Conservation (phyloP, 2,113 vertebrate species). For the Plotosus lineatus region DNA sequence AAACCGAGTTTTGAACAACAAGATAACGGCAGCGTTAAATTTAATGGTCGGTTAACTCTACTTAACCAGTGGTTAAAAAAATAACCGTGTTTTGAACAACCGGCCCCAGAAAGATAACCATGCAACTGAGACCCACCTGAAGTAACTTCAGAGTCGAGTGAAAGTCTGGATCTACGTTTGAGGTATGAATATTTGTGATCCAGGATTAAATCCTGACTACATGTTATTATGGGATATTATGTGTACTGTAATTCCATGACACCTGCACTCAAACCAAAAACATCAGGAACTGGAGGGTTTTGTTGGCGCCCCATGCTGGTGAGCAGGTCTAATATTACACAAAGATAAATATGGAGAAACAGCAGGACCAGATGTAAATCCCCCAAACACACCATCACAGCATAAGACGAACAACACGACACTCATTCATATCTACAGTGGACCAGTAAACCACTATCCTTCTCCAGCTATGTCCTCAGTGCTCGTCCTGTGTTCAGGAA, state of each 20-base stretch:
- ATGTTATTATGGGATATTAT: too few relatives aligned
- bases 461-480: neutral
- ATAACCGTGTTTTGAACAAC: too few relatives aligned
- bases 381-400: constrained; percentile 4
- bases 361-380: constrained; percentile 19
- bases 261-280: constrained; percentile 6
- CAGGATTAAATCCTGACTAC: neutral
- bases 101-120: neutral
- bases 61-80: too few relatives aligned
- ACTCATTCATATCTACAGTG: constrained; percentile 5
- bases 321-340: constrained; percentile 26
- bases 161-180: neutral
- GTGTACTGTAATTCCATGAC: too few relatives aligned
- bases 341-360: constrained; percentile 1
- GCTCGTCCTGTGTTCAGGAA: constrained; percentile 18
- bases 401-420: neutral
- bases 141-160: neutral
- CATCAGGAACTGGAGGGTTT: constrained; percentile 1
- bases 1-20: too few relatives aligned
- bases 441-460: neutral
- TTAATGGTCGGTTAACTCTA: too few relatives aligned
- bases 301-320: constrained; percentile 2
- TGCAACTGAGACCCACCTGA: neutral
- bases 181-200: neutral
- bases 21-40: too few relatives aligned